phyloP scores from a whole-genome alignment of 2,888 invertebrate species.

The Drosophila bunnanda region DNA sequence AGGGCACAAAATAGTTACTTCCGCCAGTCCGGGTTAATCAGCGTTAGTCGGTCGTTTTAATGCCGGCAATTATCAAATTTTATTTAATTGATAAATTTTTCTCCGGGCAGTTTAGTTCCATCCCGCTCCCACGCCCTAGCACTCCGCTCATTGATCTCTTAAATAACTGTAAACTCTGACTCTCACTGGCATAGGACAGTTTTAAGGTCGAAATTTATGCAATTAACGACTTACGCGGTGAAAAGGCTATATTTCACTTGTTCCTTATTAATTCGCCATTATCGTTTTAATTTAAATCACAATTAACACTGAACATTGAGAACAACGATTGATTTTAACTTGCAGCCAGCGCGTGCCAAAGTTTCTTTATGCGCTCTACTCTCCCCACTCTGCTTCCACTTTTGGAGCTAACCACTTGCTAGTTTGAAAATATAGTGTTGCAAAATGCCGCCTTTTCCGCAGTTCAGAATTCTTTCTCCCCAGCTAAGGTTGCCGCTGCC shows the following conservation, averaged over 20 bases:
- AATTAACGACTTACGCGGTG: slow-evolving; percentile 26
- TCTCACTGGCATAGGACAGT: not conserved
- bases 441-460: not conserved
- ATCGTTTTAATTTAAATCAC: slow-evolving; percentile 16
- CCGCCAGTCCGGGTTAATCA: slow-evolving; percentile 60
- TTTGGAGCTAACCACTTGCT: slow-evolving; percentile 41
- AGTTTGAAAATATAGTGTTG: slow-evolving; percentile 18
- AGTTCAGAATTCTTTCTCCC: not conserved
- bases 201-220: not conserved
- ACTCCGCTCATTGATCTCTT: not conserved
- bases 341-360: slow-evolving; percentile 32
- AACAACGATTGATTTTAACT: slow-evolving; percentile 6
- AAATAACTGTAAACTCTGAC: slow-evolving; percentile 8
- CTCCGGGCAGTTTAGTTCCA: slow-evolving; percentile 7
- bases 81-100: slow-evolving; percentile 65
- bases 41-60: slow-evolving; percentile 37
- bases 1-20: slow-evolving; percentile 79
- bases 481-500: slow-evolving; percentile 50
- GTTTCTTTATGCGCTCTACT: slow-evolving; percentile 33
- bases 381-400: slow-evolving; percentile 31
- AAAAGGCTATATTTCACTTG: not conserved
- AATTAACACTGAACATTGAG: slow-evolving; percentile 63
- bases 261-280: slow-evolving; percentile 1
- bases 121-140: slow-evolving; percentile 3
- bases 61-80: slow-evolving; percentile 74